Base-by-base conservation (phyloP, 2,113 vertebrate genomes). In the Tragulus kanchil region DNA sequence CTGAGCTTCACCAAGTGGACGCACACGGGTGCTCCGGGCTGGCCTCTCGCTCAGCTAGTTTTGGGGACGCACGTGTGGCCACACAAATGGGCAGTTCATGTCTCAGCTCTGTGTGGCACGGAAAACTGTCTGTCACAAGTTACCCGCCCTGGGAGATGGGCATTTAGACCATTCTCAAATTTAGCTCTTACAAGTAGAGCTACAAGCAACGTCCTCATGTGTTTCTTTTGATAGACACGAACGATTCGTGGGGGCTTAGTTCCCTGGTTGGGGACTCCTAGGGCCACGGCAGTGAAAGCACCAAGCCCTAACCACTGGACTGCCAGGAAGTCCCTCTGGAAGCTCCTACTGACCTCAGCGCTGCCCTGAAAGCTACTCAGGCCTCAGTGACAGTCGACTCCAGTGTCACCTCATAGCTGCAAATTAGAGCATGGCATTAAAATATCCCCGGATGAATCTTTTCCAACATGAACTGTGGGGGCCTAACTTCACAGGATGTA, bases 141-240 rank as follows among this genome's bases (percentile, higher is more conserved):
- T 31, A 56, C 15, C 14, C 50, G 7, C 48, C 77, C 28, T 36
- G 36, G 26, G 1, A 48, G 9, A 50, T 0, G 2, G 90, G 36
- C 56, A 69, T 48, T 31, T 5, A 21, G 21, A 58, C 0, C 17
- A 21, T 31, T 48, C 86, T 42, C 78, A 28, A 64, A 54, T n/a
- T 31, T 19, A 14, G n/a, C 54, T 19, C 4, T 14, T 21, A 45
- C 16, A 8, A 8, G 26, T 10, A 31, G 25, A 19, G 28, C 52
- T 26, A 12, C 17, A 17, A 19, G 0, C 6, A 17, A 13, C 21
- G 3, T 6, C 8, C n/a, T 1, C 1, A 28, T 11, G 1, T 50
- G 8, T 9, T 2, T n/a, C 62, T 48, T n/a, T 19, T 36, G 56
- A 16, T 0, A 67, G 45, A 42, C 28, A 19, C 0, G 2, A 78